Evolutionary conservation across 1,140 invertebrate species (phyloP).

Genomic region (Papilio helenus): DNA sequence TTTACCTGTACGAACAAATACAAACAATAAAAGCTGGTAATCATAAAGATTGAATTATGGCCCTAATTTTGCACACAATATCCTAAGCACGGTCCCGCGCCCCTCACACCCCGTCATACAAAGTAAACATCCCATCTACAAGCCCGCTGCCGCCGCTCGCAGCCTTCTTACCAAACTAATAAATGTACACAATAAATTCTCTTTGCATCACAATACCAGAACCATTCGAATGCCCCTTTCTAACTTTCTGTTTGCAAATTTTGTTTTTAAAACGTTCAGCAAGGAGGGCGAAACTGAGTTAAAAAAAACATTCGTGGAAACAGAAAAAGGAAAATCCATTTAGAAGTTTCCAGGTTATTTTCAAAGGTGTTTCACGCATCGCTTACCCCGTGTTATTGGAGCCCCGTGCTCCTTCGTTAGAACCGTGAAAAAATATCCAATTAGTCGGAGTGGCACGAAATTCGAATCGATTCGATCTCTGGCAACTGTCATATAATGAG

Average conservation of each 20-base stretch:
- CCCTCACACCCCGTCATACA: constrained; percentile 53
- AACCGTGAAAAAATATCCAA: constrained; percentile 69
- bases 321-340: constrained; percentile 37
- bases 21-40: neutral
- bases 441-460: constrained; percentile 62
- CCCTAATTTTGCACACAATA: constrained; percentile 59
- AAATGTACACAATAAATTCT: constrained; percentile 74
- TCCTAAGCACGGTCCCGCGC: constrained; percentile 54
- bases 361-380: constrained; percentile 33
- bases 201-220: constrained; percentile 58
- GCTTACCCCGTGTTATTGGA: constrained; percentile 49
- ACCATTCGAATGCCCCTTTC: constrained; percentile 53
- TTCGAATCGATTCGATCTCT: constrained; percentile 61
- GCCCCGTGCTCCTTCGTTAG: constrained; percentile 55
- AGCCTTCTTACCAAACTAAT: constrained; percentile 70
- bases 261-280: constrained; percentile 39
- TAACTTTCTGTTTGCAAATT: constrained; percentile 48
- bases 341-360: constrained; percentile 35
- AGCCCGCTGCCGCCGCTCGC: constrained; percentile 59
- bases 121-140: constrained; percentile 68
- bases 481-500: constrained; percentile 68
- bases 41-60: constrained; percentile 67
- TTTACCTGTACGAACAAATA: neutral
- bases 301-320: constrained; percentile 15
- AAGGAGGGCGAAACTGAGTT: constrained; percentile 28